Conservation (phyloP, 2,888 invertebrate species). For the Arenicola marina region DNA sequence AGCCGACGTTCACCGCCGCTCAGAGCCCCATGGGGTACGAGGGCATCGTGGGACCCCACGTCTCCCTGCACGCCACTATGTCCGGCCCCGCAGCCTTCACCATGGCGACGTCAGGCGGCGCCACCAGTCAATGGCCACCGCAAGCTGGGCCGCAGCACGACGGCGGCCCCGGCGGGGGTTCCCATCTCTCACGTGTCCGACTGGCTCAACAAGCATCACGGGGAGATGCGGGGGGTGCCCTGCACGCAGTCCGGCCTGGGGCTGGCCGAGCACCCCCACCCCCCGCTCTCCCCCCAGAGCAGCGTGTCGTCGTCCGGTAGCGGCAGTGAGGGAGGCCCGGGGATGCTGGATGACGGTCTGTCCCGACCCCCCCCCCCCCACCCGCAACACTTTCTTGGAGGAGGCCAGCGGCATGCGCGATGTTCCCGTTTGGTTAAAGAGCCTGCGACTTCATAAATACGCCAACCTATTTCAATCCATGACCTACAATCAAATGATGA, state of each 20-base stretch:
- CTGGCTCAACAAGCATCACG: constrained; percentile 27
- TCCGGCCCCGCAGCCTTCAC: constrained; percentile 55
- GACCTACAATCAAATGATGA: constrained; percentile 91
- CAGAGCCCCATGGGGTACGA: neutral
- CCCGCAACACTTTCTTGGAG: constrained; percentile 62
- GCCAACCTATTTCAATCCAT: constrained; percentile 89
- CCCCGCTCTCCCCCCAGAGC: constrained; percentile 67
- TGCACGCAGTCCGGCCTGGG: constrained; percentile 64
- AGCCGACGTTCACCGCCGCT: neutral
- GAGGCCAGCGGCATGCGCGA: constrained; percentile 68
- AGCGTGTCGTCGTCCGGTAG: constrained; percentile 72
- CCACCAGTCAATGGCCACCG: no score
- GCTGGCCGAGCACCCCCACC: constrained; percentile 66
- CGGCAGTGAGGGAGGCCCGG: constrained; percentile 64
- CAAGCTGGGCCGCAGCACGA: constrained; percentile 23
- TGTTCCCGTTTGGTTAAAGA: constrained; percentile 84
- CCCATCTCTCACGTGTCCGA: constrained; percentile 33
- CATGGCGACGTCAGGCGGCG: constrained; percentile 34
- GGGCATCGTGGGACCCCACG: constrained; percentile 26
- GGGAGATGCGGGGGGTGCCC: constrained; percentile 30
- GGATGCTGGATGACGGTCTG: constrained; percentile 48
- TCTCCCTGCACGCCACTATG: constrained; percentile 51
- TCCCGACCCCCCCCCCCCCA: constrained; percentile 59
- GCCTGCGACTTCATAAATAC: constrained; percentile 92
- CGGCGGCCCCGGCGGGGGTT: constrained; percentile 27